Base-by-base conservation (phyloP, 2,888 invertebrate genomes). In the Acheta domesticus region DNA sequence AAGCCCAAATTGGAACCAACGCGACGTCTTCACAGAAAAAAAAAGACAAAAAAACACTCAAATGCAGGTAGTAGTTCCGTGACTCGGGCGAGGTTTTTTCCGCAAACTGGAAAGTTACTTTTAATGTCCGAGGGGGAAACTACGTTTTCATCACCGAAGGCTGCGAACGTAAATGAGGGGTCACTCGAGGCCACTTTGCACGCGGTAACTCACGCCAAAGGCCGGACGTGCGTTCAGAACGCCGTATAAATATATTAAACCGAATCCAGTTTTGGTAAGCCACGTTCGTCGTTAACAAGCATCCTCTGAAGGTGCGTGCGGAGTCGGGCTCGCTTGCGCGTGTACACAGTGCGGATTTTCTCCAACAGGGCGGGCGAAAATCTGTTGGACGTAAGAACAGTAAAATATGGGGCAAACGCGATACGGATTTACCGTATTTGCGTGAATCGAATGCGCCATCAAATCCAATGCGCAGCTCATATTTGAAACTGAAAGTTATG, bases 231-330 rank as follows among this genome's bases (percentile, higher is more conserved):
- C 62, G 62, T 19, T 62, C n/a, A 62, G 62, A 62, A 62, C 62
- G 16, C n/a, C n/a, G 62, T 62, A 62, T 62, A 62, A 62, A 62
- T 62, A 62, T 62, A 62, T 62, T 62, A 62, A 62, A 62, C 62
- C 62, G 62, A 62, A 62, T 62, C 62, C 62, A 62, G 62, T 62
- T 62, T 62, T 62, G 62, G 62, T 62, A 62, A 62, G n/a, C 16
- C 62, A 62, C 62, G 62, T 62, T 62, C 62, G n/a, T n/a, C 62
- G 62, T 62, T 62, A 62, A 62, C 62, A 11, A 62, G 62, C 62
- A 62, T 62, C 16, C n/a, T n/a, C 8, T 19, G 16, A n/a, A 4
- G 16, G 62, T 62, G 16, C 16, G 62, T 62, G 62, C 11, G 62
- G 8, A 36, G 62, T 12, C 11, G 14, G 62, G 62, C 62, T 36